Evolutionary conservation across 1,140 invertebrate species (phyloP).

Genomic region (Drosophila paulistorum): DNA sequence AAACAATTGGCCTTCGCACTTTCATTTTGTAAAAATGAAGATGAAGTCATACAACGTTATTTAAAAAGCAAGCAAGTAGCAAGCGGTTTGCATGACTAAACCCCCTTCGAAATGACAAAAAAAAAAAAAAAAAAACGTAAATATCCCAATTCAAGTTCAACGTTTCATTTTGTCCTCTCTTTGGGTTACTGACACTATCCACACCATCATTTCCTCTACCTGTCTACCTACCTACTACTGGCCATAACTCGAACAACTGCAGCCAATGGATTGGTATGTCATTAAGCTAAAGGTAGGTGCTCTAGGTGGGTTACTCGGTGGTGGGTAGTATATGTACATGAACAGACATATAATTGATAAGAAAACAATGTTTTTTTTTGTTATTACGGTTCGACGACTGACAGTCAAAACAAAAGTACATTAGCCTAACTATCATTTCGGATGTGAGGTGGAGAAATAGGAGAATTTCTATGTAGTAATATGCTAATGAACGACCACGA

Average conservation of each 20-base stretch:
- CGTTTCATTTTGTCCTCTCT: conserved; percentile 59
- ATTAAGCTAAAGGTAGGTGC: conserved; percentile 37
- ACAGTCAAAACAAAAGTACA: conserved; percentile 55
- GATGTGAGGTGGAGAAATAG: conserved; percentile 2
- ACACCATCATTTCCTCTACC: conserved; percentile 40
- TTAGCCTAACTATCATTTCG: conserved; percentile 61
- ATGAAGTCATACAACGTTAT: conserved; percentile 67
- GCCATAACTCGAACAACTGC: conserved; percentile 23
- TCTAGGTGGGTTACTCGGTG: not conserved
- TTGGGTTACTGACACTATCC: conserved; percentile 69
- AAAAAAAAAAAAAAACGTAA: conserved; percentile 39
- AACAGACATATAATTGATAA: conserved; percentile 59
- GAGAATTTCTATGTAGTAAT: conserved; percentile 44
- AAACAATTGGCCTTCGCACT: conserved; percentile 44
- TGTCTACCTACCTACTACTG: not conserved
- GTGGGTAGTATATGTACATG: not conserved
- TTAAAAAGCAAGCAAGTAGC: conserved; percentile 29
- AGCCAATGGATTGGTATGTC: conserved; percentile 38
- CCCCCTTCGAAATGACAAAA: conserved; percentile 30
- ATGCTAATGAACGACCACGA: conserved; percentile 78
- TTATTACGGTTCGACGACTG: conserved; percentile 11
- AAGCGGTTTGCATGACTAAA: conserved; percentile 62
- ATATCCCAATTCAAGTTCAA: conserved; percentile 68
- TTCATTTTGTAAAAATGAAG: conserved; percentile 62
- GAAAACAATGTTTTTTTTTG: conserved; percentile 40